Conservation (phyloP, 1,140 invertebrate genomes). For the Aphis craccivora region DNA sequence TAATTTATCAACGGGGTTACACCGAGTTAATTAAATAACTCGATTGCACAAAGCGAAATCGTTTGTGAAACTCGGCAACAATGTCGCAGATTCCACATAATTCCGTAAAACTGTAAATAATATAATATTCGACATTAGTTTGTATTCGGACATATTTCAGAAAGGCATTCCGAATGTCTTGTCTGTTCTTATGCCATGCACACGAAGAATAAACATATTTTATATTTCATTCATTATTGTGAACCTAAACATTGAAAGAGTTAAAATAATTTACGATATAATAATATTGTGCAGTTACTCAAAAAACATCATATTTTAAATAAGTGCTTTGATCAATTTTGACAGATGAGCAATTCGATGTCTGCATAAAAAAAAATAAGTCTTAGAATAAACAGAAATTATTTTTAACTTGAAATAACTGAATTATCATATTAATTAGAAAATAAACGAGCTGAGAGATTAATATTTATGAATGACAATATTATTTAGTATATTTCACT, state of each 20-base stretch:
- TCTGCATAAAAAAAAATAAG: background rate
- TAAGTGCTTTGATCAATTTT: background rate
- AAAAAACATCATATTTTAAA: background rate
- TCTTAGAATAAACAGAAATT: background rate
- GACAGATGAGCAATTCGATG: background rate
- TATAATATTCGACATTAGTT: background rate
- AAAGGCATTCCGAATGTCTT: too few relatives aligned
- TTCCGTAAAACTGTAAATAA: background rate
- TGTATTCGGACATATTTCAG: background rate
- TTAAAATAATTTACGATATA: background rate
- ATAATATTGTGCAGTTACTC: background rate
- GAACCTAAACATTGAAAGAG: background rate
- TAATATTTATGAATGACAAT: background rate
- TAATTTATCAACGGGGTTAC: slow-evolving; percentile 10
- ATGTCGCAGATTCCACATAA: background rate
- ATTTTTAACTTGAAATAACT: background rate
- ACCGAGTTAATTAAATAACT: background rate
- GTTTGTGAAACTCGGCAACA: background rate
- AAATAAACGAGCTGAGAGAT: background rate
- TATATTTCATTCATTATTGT: background rate
- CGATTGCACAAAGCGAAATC: background rate
- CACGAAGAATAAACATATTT: background rate
- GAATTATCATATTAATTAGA: background rate
- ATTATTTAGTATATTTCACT: background rate
- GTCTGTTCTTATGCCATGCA: too few relatives aligned